Percentiles rank a stretch among this genome's conserved stretches.
Conservation (phyloP, 2,888 invertebrate genomes). For the Nineta flava region DNA sequence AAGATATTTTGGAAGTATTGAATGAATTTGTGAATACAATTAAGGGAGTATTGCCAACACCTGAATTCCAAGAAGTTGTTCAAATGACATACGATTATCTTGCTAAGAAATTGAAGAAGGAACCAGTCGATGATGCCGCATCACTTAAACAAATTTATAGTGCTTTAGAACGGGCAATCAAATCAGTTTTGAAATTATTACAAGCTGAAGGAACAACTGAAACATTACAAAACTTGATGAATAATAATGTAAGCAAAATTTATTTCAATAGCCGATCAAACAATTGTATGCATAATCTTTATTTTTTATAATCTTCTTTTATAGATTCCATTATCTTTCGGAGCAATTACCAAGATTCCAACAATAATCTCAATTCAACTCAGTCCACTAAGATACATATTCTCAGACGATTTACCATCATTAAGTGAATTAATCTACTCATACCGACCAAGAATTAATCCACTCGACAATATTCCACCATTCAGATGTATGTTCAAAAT, state of each 20-base stretch:
- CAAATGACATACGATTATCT: conserved; percentile 42
- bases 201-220: conserved; percentile 25
- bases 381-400: conserved; percentile 41
- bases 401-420: conserved; percentile 42
- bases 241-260: background rate
- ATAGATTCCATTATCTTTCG: conserved; percentile 25
- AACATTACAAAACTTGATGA: background rate
- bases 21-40: conserved; percentile 37
- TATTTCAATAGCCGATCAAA: conserved; percentile 9
- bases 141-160: conserved; percentile 44
- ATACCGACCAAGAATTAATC: conserved; percentile 36
- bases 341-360: conserved; percentile 33
- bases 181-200: conserved; percentile 33
- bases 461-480: conserved; percentile 43
- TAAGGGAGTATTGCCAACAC: conserved; percentile 42
- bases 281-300: too few species aligned
- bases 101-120: conserved; percentile 40
- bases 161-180: conserved; percentile 37
- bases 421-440: conserved; percentile 35
- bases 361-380: conserved; percentile 37
- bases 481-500: conserved; percentile 36
- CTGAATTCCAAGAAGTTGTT: conserved; percentile 44
- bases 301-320: background rate
- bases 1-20: conserved; percentile 35
- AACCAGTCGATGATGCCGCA: conserved; percentile 43